These are phyloP conservation scores for Halocynthia aurantium DNA, from an alignment of 23 tunicate genomes.

Conservation along the genomic window DNA sequence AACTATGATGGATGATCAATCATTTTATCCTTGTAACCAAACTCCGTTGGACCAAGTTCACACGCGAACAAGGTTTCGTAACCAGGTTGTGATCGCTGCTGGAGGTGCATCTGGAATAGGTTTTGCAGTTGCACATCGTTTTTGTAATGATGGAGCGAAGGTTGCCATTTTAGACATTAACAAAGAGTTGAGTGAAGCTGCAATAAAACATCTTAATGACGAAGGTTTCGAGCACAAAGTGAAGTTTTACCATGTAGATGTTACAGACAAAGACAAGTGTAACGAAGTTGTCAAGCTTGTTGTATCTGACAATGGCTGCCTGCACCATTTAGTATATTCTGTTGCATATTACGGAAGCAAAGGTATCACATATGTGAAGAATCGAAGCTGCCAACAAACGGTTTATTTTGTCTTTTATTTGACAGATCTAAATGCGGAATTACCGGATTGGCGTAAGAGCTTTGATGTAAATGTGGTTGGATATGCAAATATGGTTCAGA, in stretches of 20 bases:
- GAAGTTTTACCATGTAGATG: constrained; percentile 35
- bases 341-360: constrained; percentile 51
- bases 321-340: constrained; percentile 39
- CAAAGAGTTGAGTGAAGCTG: constrained; percentile 21
- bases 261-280: constrained; percentile 18
- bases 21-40: constrained; percentile 29
- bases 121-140: constrained; percentile 69
- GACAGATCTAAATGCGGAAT: constrained; percentile 27
- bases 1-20: constrained; percentile 4
- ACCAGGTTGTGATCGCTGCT: background rate
- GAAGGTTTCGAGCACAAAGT: constrained; percentile 8
- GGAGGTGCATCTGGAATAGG: constrained; percentile 49
- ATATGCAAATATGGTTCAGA: constrained; percentile 39
- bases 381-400: no score
- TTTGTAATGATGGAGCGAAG: constrained; percentile 76
- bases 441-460: constrained; percentile 44
- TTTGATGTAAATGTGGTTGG: constrained; percentile 60
- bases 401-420: no score
- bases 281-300: constrained; percentile 15
- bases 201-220: constrained; percentile 20
- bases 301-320: constrained; percentile 15
- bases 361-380: constrained; percentile 26
- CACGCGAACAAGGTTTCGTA: constrained; percentile 4
- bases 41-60: constrained; percentile 4
- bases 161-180: constrained; percentile 57